Percentiles rank a stretch among this genome's conserved stretches.
These are phyloP conservation scores for Cnemophilus loriae DNA, from an alignment of 2,113 vertebrate species.

Conservation along the genomic window DNA sequence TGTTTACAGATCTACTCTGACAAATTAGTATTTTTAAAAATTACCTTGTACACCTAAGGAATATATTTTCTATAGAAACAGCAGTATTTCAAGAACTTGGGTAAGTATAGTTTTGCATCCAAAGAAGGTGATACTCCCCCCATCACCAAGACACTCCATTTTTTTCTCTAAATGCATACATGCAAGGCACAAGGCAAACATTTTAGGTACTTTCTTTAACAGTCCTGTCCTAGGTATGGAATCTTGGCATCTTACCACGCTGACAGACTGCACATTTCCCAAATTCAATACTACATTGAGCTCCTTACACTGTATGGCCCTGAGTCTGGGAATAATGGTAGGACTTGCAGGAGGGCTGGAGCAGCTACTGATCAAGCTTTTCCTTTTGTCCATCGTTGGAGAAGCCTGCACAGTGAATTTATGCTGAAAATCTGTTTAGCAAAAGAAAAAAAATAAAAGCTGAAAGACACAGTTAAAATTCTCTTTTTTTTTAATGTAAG, in stretches of 20 bases:
- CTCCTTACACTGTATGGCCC: slow-evolving; percentile 92
- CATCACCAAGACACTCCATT: neutral
- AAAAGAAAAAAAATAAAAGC: neutral
- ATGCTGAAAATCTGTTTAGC: slow-evolving; percentile 91
- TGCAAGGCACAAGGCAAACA: neutral
- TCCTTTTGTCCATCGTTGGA: slow-evolving; percentile 90
- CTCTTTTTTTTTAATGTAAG: neutral
- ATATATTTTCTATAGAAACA: neutral
- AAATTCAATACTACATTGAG: slow-evolving; percentile 42
- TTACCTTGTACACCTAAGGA: neutral
- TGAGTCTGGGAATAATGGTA: slow-evolving; percentile 88
- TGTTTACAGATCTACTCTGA: neutral
- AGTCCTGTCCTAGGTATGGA: neutral
- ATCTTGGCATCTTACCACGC: neutral
- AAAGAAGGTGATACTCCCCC: neutral
- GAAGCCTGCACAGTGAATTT: slow-evolving; percentile 98
- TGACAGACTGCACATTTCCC: slow-evolving; percentile 23
- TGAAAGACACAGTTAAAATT: neutral
- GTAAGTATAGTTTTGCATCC: neutral
- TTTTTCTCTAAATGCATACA: neutral
- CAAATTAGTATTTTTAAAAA: neutral
- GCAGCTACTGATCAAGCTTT: slow-evolving; percentile 85
- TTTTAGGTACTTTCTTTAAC: neutral
- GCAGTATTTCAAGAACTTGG: neutral
- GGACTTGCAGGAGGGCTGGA: slow-evolving; percentile 93